A percentile compares a stretch with the other conserved stretches of the same genome.
Conservation (phyloP, 1,140 invertebrate genomes). For the Olivierus martensii region DNA sequence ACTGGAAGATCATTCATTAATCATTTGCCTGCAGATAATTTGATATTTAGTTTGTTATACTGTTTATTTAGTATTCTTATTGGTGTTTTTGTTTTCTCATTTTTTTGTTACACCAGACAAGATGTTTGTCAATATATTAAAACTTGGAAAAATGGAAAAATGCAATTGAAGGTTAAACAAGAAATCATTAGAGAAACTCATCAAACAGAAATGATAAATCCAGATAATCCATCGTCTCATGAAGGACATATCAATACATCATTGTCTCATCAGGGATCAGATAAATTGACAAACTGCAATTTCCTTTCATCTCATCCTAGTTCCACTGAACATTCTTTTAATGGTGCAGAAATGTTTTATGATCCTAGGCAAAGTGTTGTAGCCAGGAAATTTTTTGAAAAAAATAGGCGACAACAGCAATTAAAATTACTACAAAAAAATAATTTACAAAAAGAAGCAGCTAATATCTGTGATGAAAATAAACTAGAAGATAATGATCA, state of each 20-base stretch:
- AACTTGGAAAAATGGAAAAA: constrained; percentile 33
- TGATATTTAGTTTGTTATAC: constrained; percentile 50
- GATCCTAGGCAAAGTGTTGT: constrained; percentile 85
- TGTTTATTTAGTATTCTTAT: constrained; percentile 38
- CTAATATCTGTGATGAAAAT: not conserved
- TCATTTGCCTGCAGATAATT: constrained; percentile 50
- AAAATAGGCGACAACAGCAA: constrained; percentile 54
- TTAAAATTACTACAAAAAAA: constrained; percentile 40
- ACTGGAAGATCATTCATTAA: constrained; percentile 47
- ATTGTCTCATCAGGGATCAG: constrained; percentile 23
- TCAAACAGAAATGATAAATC: too few species aligned
- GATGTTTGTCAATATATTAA: constrained; percentile 51
- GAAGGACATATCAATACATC: constrained; percentile 23
- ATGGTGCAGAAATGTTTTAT: constrained; percentile 62
- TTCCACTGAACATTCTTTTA: constrained; percentile 24
- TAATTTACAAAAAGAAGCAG: constrained; percentile 36
- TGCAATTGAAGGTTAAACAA: constrained; percentile 44
- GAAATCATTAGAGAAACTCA: constrained; percentile 31
- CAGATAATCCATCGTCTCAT: too few species aligned
- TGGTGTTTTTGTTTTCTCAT: constrained; percentile 68
- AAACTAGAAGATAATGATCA: not conserved
- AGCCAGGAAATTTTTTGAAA: constrained; percentile 80
- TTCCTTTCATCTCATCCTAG: constrained; percentile 22
- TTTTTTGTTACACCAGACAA: constrained; percentile 66
- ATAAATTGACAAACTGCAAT: constrained; percentile 26